Evolutionary conservation across 2,888 invertebrate species (phyloP).

Genomic region (Ligdia adustata): DNA sequence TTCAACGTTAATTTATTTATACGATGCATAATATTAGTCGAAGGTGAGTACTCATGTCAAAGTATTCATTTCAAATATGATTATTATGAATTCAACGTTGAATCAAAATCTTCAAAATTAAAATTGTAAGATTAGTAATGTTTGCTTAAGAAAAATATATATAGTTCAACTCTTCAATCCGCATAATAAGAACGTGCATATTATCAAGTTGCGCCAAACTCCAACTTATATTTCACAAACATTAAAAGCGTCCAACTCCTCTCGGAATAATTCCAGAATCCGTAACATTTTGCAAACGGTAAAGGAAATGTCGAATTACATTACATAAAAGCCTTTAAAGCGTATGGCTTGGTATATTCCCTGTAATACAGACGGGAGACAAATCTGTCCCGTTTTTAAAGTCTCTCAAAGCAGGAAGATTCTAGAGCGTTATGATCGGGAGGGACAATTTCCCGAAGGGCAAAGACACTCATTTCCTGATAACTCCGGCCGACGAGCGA

Average conservation of each 20-base stretch:
- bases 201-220: background rate
- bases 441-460: conserved; percentile 80
- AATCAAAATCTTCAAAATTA: background rate
- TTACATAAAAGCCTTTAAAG: conserved; percentile 42
- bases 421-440: conserved; percentile 76
- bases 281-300: conserved; percentile 31
- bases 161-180: too few species aligned
- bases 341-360: conserved; percentile 52
- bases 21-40: too few species aligned
- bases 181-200: background rate
- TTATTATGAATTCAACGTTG: too few species aligned
- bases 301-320: conserved; percentile 39
- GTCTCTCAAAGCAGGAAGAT: conserved; percentile 70
- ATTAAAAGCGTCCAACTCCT: conserved; percentile 19
- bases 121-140: background rate
- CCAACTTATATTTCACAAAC: conserved; percentile 17
- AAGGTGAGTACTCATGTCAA: too few species aligned
- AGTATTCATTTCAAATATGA: too few species aligned
- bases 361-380: conserved; percentile 66
- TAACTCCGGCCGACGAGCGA: conserved; percentile 52
- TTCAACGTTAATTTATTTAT: too few species aligned
- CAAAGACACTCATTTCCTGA: conserved; percentile 80
- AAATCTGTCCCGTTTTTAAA: conserved; percentile 74
- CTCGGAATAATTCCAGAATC: conserved; percentile 22
- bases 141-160: too few species aligned